phyloP scores from a whole-genome alignment of 2,888 invertebrate genomes.

The Chirona hameri region DNA sequence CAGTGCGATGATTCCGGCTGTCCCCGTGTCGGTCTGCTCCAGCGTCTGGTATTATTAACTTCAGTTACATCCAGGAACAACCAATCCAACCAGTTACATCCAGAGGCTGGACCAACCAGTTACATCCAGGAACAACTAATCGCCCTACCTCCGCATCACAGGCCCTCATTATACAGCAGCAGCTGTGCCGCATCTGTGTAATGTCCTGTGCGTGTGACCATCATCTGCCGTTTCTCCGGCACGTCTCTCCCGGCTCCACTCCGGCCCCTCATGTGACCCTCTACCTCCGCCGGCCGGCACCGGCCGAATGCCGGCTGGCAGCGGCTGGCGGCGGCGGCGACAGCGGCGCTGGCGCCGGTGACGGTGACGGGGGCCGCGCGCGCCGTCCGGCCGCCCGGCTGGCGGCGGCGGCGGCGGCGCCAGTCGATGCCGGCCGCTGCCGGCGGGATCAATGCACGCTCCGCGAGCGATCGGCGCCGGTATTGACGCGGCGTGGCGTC shows the following conservation, averaged over 20 bases:
- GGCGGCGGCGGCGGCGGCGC: background rate
- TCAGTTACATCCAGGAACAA: no score
- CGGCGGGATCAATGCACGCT: constrained; percentile 2
- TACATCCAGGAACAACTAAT: no score
- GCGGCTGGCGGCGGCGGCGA: background rate
- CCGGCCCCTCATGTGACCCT: background rate
- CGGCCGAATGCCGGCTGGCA: no score
- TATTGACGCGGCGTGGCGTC: constrained; percentile 12
- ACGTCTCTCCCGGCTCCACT: background rate
- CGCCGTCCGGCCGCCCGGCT: background rate
- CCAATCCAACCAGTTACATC: no score
- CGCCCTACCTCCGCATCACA: background rate
- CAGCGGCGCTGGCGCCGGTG: background rate
- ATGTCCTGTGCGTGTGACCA: background rate
- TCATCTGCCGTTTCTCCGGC: background rate
- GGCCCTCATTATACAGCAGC: background rate
- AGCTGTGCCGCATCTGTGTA: background rate
- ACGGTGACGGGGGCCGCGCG: background rate
- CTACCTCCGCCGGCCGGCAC: no score
- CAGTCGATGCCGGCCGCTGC: background rate
- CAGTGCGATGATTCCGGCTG: no score
- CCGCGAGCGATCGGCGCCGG: background rate
- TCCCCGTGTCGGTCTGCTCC: no score
- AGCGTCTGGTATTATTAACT: no score
- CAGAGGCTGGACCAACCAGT: no score